Conservation (phyloP, 2,888 invertebrate species). For the Lissocephala sabroskyi region DNA sequence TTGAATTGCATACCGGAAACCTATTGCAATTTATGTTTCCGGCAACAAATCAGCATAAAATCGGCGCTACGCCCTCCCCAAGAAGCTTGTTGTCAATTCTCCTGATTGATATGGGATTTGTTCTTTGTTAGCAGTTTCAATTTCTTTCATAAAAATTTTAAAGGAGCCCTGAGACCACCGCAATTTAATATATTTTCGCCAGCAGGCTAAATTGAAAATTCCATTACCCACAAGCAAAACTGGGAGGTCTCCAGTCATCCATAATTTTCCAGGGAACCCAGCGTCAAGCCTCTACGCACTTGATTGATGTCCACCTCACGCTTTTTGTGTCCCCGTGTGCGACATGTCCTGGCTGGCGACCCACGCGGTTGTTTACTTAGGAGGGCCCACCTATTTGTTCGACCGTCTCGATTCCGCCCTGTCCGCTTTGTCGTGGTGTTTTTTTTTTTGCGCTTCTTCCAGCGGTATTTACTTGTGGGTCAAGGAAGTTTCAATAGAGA, state of each 20-base stretch:
- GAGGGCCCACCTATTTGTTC: no score
- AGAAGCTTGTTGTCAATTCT: background rate
- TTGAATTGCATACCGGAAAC: no score
- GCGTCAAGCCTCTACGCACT: background rate
- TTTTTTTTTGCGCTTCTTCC: no score
- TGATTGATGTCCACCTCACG: background rate
- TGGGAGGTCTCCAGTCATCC: conserved; percentile 1
- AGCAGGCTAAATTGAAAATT: conserved; percentile 54
- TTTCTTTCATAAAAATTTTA: conserved; percentile 50
- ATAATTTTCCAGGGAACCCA: conserved; percentile 20
- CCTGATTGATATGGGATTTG: background rate
- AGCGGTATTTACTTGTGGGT: conserved; percentile 25
- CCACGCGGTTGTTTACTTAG: conserved; percentile 36
- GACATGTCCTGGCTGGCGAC: conserved; percentile 10
- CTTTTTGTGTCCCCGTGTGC: no score
- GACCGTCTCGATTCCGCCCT: no score
- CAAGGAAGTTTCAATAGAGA: conserved; percentile 43
- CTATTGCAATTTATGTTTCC: no score
- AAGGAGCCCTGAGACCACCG: conserved; percentile 32
- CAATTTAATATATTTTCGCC: conserved; percentile 55
- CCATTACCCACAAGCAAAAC: conserved; percentile 11
- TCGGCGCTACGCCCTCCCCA: background rate
- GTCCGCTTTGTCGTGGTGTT: no score
- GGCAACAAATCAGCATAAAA: no score
- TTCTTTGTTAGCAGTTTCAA: conserved; percentile 16